A percentile compares a stretch with the other conserved stretches of the same genome.
phyloP scores from a whole-genome alignment of 2,797 vertebrate species.

The Pelobates cultripes region DNA sequence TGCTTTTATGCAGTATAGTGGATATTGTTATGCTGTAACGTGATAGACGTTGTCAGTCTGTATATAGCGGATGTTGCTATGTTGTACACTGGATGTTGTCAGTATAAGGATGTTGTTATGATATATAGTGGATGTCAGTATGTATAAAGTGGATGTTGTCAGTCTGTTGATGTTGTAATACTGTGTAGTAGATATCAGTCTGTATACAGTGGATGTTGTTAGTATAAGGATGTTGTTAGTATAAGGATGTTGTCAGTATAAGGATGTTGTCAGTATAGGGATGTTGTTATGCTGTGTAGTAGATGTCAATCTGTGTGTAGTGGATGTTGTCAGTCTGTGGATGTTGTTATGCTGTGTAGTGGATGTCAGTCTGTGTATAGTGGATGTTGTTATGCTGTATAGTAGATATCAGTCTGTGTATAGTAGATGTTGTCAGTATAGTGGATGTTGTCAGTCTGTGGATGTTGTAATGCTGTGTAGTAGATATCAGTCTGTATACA shows the following conservation, averaged over 20 bases:
- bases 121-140: background rate
- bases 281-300: background rate
- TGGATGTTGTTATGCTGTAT: background rate
- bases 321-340: too few species aligned
- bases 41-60: too few species aligned
- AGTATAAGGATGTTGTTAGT: background rate
- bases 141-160: too few species aligned
- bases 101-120: background rate
- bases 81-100: constrained; percentile 43
- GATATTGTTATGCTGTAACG: too few species aligned
- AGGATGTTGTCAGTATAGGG: background rate
- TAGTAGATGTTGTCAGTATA: background rate
- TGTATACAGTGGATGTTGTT: too few species aligned
- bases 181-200: too few species aligned
- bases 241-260: too few species aligned
- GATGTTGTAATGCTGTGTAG: background rate
- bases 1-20: background rate
- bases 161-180: too few species aligned
- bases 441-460: background rate
- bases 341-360: background rate
- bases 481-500: too few species aligned
- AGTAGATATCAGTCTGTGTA: background rate
- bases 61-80: constrained; percentile 56
- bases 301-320: background rate
- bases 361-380: background rate